phyloP scores from a whole-genome alignment of 64 coral and sea anemone genomes.

The Montipora sp. region DNA sequence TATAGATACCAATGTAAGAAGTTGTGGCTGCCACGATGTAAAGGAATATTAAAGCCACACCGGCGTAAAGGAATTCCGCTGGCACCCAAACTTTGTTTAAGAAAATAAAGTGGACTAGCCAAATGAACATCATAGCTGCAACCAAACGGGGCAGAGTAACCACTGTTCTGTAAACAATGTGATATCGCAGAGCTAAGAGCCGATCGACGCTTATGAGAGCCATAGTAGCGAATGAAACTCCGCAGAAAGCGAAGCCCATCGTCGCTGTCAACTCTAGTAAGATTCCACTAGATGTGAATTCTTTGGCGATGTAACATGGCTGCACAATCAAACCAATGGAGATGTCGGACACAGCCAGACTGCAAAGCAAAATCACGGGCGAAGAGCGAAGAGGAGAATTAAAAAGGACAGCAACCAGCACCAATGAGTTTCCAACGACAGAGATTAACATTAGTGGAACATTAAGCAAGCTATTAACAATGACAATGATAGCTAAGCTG shows the following conservation, averaged over 20 bases:
- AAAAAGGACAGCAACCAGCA: not conserved
- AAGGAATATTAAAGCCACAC: not conserved
- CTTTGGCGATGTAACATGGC: constrained; percentile 22
- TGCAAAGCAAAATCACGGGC: constrained; percentile 12
- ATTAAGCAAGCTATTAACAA: not conserved
- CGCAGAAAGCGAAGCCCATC: constrained; percentile 39
- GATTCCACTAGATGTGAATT: not conserved
- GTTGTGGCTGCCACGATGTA: not conserved
- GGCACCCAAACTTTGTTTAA: constrained; percentile 12
- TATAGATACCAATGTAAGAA: constrained; percentile 46
- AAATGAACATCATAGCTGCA: not conserved
- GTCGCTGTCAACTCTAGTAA: not conserved
- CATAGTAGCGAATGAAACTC: constrained; percentile 52
- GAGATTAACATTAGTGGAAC: constrained; percentile 21
- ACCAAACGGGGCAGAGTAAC: constrained; percentile 5
- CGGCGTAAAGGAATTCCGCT: not conserved
- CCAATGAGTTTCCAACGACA: constrained; percentile 35
- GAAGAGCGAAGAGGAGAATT: constrained; percentile 32
- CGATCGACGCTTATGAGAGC: constrained; percentile 46
- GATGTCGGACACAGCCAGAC: constrained; percentile 47
- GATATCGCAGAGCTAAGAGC: constrained; percentile 41
- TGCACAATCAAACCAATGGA: constrained; percentile 38
- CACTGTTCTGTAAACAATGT: constrained; percentile 8
- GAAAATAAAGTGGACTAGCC: constrained; percentile 17
- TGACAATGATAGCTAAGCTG: not conserved